Percentiles rank a stretch among this genome's conserved stretches.
phyloP scores from a whole-genome alignment of 2,888 invertebrate species.

The Tenthredo scrophulariae region DNA sequence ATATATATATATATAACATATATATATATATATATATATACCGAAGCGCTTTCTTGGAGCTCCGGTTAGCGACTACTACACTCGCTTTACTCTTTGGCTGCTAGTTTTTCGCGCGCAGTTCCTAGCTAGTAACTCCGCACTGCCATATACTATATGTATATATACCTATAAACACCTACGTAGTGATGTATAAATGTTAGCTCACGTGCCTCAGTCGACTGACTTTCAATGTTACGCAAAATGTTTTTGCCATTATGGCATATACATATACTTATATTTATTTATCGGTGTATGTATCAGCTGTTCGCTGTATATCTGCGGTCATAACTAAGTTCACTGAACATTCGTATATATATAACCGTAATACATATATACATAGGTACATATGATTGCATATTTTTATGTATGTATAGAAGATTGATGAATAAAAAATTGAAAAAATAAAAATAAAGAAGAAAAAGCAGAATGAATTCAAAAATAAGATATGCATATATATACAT shows the following conservation, averaged over 20 bases:
- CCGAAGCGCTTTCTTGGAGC: not conserved
- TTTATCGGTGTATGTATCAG: not conserved
- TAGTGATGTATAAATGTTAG: not conserved
- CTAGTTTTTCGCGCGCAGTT: conserved; percentile 3
- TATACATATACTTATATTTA: not conserved
- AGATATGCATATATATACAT: too few species aligned
- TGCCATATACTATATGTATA: not conserved
- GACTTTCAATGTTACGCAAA: conserved; percentile 48
- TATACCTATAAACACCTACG: not conserved
- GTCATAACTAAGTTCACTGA: not conserved
- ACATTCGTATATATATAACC: not conserved
- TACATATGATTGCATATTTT: too few species aligned
- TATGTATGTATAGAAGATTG: too few species aligned
- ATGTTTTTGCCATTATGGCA: not conserved
- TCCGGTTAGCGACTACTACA: conserved; percentile 9
- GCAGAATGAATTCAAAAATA: not conserved
- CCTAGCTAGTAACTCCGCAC: not conserved
- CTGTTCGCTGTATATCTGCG: not conserved
- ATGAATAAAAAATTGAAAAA: not conserved
- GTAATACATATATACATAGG: too few species aligned
- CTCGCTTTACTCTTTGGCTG: not conserved
- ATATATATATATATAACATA: not conserved
- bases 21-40: not conserved
- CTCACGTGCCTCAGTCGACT: conserved; percentile 25
- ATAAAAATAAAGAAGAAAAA: not conserved